These are phyloP conservation scores for Proisotoma minuta DNA, from an alignment of 2,888 invertebrate species.

Conservation along the genomic window DNA sequence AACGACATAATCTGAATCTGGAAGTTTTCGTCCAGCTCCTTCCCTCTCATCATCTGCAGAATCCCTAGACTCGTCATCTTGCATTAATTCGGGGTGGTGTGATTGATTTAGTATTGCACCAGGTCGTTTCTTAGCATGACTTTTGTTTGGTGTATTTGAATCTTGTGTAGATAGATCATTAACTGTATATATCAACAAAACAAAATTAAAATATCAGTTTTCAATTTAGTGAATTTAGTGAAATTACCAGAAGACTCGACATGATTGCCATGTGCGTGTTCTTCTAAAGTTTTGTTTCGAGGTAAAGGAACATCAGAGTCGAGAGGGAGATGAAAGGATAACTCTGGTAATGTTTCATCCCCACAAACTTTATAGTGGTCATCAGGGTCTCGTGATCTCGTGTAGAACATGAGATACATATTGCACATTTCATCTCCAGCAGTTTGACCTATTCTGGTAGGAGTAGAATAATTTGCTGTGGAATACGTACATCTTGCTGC, in stretches of 20 bases:
- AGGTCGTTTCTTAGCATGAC: constrained; percentile 45
- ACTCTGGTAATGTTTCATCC: constrained; percentile 40
- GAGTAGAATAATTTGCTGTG: constrained; percentile 50
- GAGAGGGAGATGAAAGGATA: constrained; percentile 50
- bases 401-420: constrained; percentile 56
- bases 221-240: no score
- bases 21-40: constrained; percentile 23
- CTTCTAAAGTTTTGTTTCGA: constrained; percentile 54
- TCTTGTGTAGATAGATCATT: neutral
- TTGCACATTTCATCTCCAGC: constrained; percentile 56
- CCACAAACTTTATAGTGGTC: constrained; percentile 44
- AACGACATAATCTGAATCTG: constrained; percentile 50
- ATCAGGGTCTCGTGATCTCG: constrained; percentile 48
- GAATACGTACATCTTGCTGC: constrained; percentile 58
- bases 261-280: constrained; percentile 49
- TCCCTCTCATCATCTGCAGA: constrained; percentile 18
- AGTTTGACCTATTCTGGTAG: constrained; percentile 50
- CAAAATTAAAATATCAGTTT: no score
- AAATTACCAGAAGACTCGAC: neutral
- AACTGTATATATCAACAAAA: neutral
- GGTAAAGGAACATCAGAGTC: constrained; percentile 53
- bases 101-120: constrained; percentile 31
- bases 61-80: constrained; percentile 10
- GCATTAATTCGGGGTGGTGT: constrained; percentile 8
- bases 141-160: constrained; percentile 20